Conservation (phyloP, 2,113 vertebrate species). For the Nymphicus hollandicus region DNA sequence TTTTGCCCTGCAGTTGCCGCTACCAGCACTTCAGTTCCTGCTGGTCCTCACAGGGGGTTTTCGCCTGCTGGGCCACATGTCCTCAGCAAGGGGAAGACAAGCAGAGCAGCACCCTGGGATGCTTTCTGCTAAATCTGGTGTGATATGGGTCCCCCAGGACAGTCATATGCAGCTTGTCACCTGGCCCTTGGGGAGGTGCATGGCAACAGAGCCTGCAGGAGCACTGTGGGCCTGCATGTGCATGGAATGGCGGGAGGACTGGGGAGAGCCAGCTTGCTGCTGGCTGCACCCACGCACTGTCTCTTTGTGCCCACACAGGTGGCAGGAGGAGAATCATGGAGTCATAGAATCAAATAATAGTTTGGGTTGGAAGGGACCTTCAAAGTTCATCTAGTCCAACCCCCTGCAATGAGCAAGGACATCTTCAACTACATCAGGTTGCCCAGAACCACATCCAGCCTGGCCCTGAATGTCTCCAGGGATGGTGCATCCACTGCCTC, state of each 20-base stretch:
- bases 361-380: background rate
- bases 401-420: background rate
- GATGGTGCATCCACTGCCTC: background rate
- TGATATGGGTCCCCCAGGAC: accelerated
- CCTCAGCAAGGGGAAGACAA: accelerated
- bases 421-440: background rate
- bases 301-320: background rate
- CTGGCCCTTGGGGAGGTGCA: accelerated
- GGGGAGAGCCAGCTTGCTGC: accelerated
- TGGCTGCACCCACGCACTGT: accelerated
- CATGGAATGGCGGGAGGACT: background rate
- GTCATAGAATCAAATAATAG: background rate
- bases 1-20: accelerated
- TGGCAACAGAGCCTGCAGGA: background rate
- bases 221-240: background rate
- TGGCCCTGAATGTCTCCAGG: background rate
- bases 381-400: background rate
- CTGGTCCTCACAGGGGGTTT: background rate
- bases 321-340: background rate
- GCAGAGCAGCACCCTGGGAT: accelerated
- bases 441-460: background rate
- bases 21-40: accelerated
- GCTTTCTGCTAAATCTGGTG: accelerated
- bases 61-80: accelerated
- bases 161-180: background rate